Evolutionary conservation across 2,888 invertebrate species (phyloP).

Genomic region (Sarcophaga rosellei): DNA sequence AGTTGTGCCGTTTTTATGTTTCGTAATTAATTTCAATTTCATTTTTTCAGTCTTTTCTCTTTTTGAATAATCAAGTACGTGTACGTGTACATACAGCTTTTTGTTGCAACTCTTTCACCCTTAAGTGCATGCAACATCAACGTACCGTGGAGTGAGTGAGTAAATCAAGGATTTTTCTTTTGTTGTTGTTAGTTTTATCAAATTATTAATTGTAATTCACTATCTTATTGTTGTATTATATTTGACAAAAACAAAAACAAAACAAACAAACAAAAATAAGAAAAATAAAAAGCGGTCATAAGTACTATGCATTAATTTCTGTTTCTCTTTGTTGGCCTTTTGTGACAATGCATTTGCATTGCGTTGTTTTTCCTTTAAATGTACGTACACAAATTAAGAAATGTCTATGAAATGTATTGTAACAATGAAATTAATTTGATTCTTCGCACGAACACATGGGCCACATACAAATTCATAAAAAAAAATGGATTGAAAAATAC

Average conservation of each 20-base stretch:
- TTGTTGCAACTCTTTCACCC: slow-evolving; percentile 63
- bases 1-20: slow-evolving; percentile 79
- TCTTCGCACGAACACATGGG: too few species aligned
- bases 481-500: too few species aligned
- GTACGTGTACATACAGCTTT: slow-evolving; percentile 6
- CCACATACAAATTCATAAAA: too few species aligned
- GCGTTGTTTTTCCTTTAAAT: slow-evolving; percentile 15
- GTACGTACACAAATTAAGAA: too few species aligned
- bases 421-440: too few species aligned
- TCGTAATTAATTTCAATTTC: slow-evolving; percentile 78
- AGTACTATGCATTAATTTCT: slow-evolving; percentile 18
- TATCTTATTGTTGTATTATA: not conserved
- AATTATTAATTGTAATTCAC: too few species aligned
- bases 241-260: not conserved
- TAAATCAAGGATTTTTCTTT: slow-evolving; percentile 33
- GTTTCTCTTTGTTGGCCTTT: not conserved
- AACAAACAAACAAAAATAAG: not conserved
- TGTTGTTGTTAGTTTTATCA: slow-evolving; percentile 4
- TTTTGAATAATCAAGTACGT: too few species aligned
- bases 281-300: slow-evolving; percentile 35
- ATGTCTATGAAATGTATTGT: too few species aligned
- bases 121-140: slow-evolving; percentile 39
- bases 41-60: slow-evolving; percentile 10
- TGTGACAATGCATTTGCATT: slow-evolving; percentile 22
- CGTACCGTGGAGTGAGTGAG: slow-evolving; percentile 18